Evolutionary conservation across 2,888 invertebrate species (phyloP).

Genomic region (Galeopsomyia nigrocyanea): DNA sequence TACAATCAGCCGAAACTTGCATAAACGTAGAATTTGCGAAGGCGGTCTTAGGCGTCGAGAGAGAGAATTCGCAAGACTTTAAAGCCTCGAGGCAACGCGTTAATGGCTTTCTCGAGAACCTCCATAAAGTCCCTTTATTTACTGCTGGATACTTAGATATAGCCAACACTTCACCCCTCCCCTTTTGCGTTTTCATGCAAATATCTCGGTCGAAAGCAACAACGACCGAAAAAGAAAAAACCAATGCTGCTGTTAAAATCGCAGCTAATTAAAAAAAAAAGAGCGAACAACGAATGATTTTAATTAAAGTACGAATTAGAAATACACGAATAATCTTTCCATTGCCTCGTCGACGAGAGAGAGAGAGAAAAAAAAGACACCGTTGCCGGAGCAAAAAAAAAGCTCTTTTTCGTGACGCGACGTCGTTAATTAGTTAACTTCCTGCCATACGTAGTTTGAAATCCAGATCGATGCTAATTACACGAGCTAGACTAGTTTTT

Average conservation of each 20-base stretch:
- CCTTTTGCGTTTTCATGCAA: not conserved
- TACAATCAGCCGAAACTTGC: no score
- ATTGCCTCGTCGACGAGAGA: not conserved
- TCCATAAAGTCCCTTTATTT: conserved; percentile 14
- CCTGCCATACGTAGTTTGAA: not conserved
- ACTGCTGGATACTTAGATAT: conserved; percentile 6
- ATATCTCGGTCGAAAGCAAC: not conserved
- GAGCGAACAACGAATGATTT: conserved; percentile 11
- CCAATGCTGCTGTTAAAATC: no score
- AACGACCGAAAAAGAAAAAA: no score
- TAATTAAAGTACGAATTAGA: conserved; percentile 11
- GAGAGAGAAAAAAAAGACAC: not conserved
- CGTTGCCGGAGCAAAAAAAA: conserved; percentile 37
- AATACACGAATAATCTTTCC: not conserved
- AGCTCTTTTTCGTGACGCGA: conserved; percentile 5
- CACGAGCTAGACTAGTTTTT: no score
- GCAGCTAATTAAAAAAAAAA: no score
- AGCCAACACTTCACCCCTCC: not conserved
- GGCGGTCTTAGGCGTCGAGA: no score
- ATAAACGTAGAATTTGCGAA: no score
- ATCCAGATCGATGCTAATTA: not conserved
- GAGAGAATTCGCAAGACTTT: no score
- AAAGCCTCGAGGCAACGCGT: conserved; percentile 4
- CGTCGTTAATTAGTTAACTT: conserved; percentile 23
- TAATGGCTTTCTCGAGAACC: conserved; percentile 10